Evolutionary conservation across 2,797 vertebrate species (phyloP), one percentile per base, ranked within the genome.

Genomic region (Semotilus atromaculatus): DNA sequence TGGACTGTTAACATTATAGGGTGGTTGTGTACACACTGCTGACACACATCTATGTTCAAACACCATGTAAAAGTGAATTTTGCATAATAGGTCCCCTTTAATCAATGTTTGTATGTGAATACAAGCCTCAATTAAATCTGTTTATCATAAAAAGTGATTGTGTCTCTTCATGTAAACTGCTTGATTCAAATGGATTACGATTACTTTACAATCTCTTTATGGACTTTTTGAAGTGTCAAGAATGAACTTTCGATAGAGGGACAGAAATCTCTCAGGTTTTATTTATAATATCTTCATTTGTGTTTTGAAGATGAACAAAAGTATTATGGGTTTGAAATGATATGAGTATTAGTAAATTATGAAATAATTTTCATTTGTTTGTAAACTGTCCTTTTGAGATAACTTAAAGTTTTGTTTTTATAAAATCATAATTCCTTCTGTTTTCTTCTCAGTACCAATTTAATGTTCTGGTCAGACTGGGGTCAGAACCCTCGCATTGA

Each of bases 381-480:
- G 29, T 75, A 1, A 75, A 16, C 23, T 36, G 14, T 36, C 34
- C 18, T 23, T 75, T 75, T 8, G n/a, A 75, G 48, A 75, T 55
- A 6, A n/a, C 11, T 4, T 55, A 36, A 4, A 21, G 21, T 38
- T 14, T 26, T 48, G 48, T 72, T 55, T 18, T 62, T 29, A 45
- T 13, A 40, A 53, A 75, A 58, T 5, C 2, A 38, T 38, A 68
- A 43, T 87, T 76, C 7, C n/a, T 64, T 19, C 26, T 66, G 36
- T 38, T 51, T 67, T 60, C 29, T 76, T 77, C 60, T 18, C 77
- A 95, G 94, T 75, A 94, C 92, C 53, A 91, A 93, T 87, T 29
- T 94, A 38, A 94, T 95, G 93, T 95, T 95, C 89, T 95, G 95
- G 95, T 91, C 94, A 1, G 94, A 95, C 88, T 95, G 95, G 95